Conservation (phyloP, 2,888 invertebrate species). For the Lycocerus yunnanus region DNA sequence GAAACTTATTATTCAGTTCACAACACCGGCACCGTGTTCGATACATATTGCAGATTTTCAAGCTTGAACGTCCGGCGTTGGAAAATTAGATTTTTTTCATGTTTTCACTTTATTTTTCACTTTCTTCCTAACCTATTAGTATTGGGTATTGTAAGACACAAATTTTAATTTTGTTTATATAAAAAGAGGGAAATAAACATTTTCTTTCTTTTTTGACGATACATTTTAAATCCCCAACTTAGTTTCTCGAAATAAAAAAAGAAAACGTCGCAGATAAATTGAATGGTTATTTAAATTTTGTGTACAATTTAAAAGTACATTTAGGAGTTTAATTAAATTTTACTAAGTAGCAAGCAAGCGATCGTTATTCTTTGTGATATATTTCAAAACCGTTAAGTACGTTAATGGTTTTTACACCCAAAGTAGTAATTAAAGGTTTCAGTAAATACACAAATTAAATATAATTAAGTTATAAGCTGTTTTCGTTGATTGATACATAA, state of each 20-base stretch:
- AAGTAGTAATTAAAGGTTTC: neutral
- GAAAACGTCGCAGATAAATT: neutral
- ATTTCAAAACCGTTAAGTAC: neutral
- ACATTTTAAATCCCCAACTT: neutral
- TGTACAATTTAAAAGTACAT: neutral
- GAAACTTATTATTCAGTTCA: neutral
- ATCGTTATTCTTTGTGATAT: neutral
- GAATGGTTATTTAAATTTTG: neutral
- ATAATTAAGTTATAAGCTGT: neutral
- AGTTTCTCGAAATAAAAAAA: neutral
- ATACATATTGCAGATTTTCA: neutral
- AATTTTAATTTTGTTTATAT: neutral
- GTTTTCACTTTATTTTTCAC: neutral
- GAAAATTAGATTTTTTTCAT: neutral
- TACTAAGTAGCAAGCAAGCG: neutral
- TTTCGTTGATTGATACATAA: neutral
- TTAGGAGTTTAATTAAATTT: neutral
- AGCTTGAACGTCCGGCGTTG: neutral
- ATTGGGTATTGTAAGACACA: neutral
- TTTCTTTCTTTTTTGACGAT: neutral
- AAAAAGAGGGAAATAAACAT: neutral
- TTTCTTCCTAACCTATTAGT: neutral
- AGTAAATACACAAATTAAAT: neutral
- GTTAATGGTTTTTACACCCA: neutral
- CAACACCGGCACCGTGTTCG: neutral